A percentile compares a stretch with the other conserved stretches of the same genome.
Evolutionary conservation across 2,797 vertebrate species (phyloP).

Genomic region (Halcyon leucocephala): DNA sequence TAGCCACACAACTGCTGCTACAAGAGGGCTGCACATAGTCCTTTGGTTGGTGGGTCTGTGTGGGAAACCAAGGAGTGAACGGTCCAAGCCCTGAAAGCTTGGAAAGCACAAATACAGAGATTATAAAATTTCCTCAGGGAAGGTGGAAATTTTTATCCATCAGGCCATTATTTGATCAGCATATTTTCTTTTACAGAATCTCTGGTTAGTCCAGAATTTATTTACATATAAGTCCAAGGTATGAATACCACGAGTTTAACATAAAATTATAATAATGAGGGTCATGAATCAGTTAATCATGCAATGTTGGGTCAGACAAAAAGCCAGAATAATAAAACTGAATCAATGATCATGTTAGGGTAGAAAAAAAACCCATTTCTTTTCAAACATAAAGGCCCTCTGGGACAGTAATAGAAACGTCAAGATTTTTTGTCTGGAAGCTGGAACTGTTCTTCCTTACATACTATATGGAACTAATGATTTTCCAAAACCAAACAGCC

Average conservation of each 20-base stretch:
- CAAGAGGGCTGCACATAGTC: neutral
- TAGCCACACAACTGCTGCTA: neutral
- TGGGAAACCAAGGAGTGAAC: neutral
- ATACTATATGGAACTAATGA: neutral
- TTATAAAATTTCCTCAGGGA: neutral
- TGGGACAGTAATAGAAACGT: neutral
- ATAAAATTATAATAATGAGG: neutral
- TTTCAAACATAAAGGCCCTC: neutral
- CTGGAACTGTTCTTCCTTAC: neutral
- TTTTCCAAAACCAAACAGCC: neutral
- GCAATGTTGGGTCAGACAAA: neutral
- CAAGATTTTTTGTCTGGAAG: neutral
- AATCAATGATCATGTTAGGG: neutral
- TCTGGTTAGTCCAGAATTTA: neutral
- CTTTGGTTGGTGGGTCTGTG: neutral
- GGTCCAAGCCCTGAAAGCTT: neutral
- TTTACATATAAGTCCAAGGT: neutral
- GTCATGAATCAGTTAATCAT: neutral
- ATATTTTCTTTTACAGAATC: neutral
- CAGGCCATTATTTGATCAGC: accelerated
- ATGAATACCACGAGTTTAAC: neutral
- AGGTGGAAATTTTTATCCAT: neutral
- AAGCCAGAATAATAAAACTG: neutral
- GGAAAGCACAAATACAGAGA: neutral
- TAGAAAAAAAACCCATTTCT: neutral